Evolutionary conservation across 1,140 invertebrate species (phyloP), one percentile per base, ranked within the genome.

Genomic region (Goniozus legneri): DNA sequence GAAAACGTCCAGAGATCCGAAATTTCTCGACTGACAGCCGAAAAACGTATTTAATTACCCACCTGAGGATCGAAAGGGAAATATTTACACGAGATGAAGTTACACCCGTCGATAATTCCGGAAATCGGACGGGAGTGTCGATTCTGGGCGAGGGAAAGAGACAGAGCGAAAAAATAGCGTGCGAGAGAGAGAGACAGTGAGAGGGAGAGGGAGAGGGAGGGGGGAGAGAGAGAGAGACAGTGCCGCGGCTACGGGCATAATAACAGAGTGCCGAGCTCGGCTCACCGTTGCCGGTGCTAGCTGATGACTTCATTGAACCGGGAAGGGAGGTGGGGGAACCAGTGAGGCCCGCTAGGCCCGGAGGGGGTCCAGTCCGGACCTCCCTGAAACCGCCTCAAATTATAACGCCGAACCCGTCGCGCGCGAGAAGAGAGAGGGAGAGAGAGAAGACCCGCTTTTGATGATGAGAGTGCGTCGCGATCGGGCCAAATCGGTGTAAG

Each of bases 361-460:
- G 52, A n/a, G n/a, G n/a, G 52, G 56, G 54, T 44, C 16, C 64
- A 63, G n/a, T n/a, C n/a, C n/a, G 67, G 71, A 74, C 71, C 71
- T 76, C 72, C 73, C 67, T 76, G 73, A 76, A 76, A 76, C 69
- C 66, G 64, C 66, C 69, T 72, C 67, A 69, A 76, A 76, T 76
- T 74, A 74, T 73, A 71, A 73, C 71, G 64, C 68, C 63, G 63
- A 56, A 53, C 47, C 49, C 50, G 56, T 38, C 50, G 51, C 52
- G n/a, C n/a, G n/a, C n/a, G n/a, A n/a, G n/a, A n/a, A n/a, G n/a
- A n/a, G n/a, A n/a, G n/a, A n/a, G n/a, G n/a, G n/a, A n/a, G n/a
- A n/a, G n/a, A n/a, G n/a, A n/a, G n/a, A n/a, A 56, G 57, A 62
- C 61, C 65, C 58, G 54, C 66, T 69, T 68, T 69, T 61, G 67